Evolutionary conservation across 2,888 invertebrate species (phyloP).

Genomic region (Philopedon plagiatum): DNA sequence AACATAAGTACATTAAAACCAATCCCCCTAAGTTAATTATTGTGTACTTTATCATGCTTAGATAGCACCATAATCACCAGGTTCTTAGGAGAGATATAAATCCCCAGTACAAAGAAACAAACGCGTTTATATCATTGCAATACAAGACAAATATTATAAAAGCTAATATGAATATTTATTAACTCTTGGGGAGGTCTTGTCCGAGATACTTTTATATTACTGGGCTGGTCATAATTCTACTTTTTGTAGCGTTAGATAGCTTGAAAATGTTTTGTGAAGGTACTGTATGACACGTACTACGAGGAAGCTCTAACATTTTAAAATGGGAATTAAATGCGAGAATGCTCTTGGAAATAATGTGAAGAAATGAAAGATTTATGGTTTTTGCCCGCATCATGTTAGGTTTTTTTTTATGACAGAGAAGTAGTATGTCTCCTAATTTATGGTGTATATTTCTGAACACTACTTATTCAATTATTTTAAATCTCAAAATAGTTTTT

Average conservation of each 20-base stretch:
- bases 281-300: conserved; percentile 23
- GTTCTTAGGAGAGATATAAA: conserved; percentile 28
- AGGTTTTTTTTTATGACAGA: not conserved
- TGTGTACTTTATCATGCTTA: conserved; percentile 31
- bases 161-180: conserved; percentile 48
- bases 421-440: not conserved
- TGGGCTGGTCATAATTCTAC: conserved; percentile 43
- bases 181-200: conserved; percentile 46
- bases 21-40: conserved; percentile 28
- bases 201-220: conserved; percentile 38
- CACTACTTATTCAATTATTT: too few species aligned
- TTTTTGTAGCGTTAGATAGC: conserved; percentile 35
- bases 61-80: conserved; percentile 21
- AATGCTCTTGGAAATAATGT: conserved; percentile 10
- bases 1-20: conserved; percentile 32
- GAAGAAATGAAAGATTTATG: conserved; percentile 16
- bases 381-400: conserved; percentile 1
- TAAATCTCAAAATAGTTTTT: too few species aligned
- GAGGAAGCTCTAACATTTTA: conserved; percentile 32
- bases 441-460: too few species aligned
- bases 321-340: conserved; percentile 16
- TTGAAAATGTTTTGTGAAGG: conserved; percentile 24
- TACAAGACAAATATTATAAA: conserved; percentile 39
- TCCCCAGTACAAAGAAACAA: conserved; percentile 40
- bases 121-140: conserved; percentile 41